Percentiles rank a stretch among this genome's conserved stretches.
Evolutionary conservation across 2,113 vertebrate genomes (phyloP).

Genomic region (Bubo scandiacus): DNA sequence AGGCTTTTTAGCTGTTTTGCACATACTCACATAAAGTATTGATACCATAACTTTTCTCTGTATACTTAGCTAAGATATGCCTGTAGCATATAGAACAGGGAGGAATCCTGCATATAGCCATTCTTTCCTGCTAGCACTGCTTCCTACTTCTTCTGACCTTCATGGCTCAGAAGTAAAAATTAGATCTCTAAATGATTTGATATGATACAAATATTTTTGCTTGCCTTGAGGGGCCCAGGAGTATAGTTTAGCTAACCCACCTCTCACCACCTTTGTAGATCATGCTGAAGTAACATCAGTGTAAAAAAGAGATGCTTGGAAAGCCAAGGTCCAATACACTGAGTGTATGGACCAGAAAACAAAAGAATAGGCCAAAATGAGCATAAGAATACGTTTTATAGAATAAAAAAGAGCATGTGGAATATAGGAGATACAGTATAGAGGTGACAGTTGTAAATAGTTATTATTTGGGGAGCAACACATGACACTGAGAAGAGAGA

Average conservation of each 20-base stretch:
- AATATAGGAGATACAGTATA: background rate
- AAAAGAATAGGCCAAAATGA: background rate
- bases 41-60: background rate
- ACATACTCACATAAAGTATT: background rate
- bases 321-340: background rate
- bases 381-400: background rate
- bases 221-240: background rate
- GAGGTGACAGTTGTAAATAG: background rate
- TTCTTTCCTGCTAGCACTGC: background rate
- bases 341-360: background rate
- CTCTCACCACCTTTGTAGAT: background rate
- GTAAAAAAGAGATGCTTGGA: background rate
- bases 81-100: background rate
- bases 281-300: background rate
- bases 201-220: background rate
- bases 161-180: background rate
- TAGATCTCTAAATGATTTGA: background rate
- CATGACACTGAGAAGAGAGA: background rate
- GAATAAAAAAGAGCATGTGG: background rate
- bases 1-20: slow-evolving; percentile 2
- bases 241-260: background rate
- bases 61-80: background rate
- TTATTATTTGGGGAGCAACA: background rate
- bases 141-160: background rate
- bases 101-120: background rate